Evolutionary conservation across 2,888 invertebrate genomes (phyloP).

Genomic region (Callyntrura guangdongensis): DNA sequence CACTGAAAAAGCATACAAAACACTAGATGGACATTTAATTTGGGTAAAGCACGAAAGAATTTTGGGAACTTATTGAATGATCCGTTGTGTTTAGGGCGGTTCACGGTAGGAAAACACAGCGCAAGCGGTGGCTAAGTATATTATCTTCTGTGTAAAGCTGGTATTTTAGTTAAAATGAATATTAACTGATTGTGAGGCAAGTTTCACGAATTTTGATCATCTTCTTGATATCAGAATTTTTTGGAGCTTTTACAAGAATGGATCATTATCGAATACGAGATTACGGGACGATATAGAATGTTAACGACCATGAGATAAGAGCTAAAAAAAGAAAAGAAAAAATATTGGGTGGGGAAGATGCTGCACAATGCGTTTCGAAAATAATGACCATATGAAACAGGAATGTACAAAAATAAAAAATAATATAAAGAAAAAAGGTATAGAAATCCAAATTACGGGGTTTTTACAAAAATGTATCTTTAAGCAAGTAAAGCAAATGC

Average conservation of each 20-base stretch:
- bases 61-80: not conserved
- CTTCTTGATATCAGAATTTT: conserved; percentile 4
- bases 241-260: not conserved
- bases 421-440: not conserved
- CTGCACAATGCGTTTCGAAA: not conserved
- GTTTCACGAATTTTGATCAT: conserved; percentile 58
- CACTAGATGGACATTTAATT: not conserved
- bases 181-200: conserved; percentile 26
- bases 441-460: not conserved
- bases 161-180: not conserved
- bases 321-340: conserved; percentile 35
- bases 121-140: conserved; percentile 4
- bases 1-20: not conserved
- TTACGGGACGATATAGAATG: conserved; percentile 34
- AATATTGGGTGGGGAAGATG: not conserved
- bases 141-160: not conserved
- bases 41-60: conserved; percentile 16
- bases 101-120: not conserved
- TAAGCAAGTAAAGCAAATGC: not conserved
- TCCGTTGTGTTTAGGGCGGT: not conserved
- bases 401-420: not conserved
- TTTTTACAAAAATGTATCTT: not conserved
- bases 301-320: conserved; percentile 55
- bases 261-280: not conserved
- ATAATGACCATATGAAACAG: conserved; percentile 18